phyloP scores from a whole-genome alignment of 2,888 invertebrate genomes.

The Automeris io region DNA sequence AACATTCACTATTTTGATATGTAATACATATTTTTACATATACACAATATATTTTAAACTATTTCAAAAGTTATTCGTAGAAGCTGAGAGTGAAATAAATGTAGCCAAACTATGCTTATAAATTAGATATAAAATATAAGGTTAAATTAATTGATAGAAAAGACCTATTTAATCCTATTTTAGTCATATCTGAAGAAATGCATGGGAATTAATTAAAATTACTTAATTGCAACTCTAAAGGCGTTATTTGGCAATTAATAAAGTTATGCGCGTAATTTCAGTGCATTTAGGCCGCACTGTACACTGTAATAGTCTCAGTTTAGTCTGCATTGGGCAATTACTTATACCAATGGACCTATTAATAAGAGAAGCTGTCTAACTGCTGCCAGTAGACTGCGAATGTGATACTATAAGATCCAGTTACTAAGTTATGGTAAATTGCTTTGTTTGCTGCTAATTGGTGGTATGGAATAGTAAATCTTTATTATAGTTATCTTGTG shows the following conservation, averaged over 20 bases:
- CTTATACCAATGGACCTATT: constrained; percentile 47
- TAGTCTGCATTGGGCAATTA: constrained; percentile 39
- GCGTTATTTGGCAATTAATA: constrained; percentile 25
- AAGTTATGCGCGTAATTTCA: constrained; percentile 29
- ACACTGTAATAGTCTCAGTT: constrained; percentile 35
- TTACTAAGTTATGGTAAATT: constrained; percentile 12
- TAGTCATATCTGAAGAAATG: no score
- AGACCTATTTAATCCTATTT: no score
- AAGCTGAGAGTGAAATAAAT: no score
- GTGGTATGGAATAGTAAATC: neutral
- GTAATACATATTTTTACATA: no score
- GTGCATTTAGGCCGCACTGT: constrained; percentile 26
- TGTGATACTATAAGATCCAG: constrained; percentile 23
- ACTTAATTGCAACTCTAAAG: constrained; percentile 2
- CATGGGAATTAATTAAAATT: no score
- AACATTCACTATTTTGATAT: no score
- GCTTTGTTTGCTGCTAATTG: neutral
- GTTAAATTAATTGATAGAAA: no score
- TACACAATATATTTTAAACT: no score
- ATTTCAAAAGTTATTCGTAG: no score
- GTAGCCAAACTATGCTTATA: no score
- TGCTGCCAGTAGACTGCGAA: constrained; percentile 25
- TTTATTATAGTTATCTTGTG: neutral
- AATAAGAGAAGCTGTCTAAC: constrained; percentile 36
- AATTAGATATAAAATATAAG: no score